Evolutionary conservation across 2,888 invertebrate genomes (phyloP), one percentile per base, ranked within the genome.

Genomic region (Drosophila falleni): DNA sequence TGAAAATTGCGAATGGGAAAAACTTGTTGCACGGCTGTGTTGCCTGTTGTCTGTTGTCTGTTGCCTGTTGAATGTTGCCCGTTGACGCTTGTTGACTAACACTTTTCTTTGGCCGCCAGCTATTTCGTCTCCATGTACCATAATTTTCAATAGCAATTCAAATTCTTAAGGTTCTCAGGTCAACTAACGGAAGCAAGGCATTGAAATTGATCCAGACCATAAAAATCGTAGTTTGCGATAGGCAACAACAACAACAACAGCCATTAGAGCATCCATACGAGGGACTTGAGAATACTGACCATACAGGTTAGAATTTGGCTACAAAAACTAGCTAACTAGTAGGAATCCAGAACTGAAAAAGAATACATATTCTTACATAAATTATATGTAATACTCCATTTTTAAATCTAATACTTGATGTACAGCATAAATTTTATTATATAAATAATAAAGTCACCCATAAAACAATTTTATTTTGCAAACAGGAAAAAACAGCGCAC

Each of bases 141-240:
- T 81, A 79, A 79, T 79, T 81, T 78, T 78, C 78, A 78, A 81
- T 79, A 81, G 75, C 81, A 74, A 81, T 80, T 79, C 76, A 81
- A 78, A 81, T 78, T 81, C 74, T 74, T 70, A 62, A 78, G 78
- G 78, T 81, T 80, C 80, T 80, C 59, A 78, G 74, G 80, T 80
- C 80, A 81, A 60, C 71, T 80, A 80, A 80, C 80, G 81, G 80
- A 71, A 71, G 66, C 74, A 70, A 71, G 78, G 81, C 81, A 78
- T 80, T 74, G 80, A 80, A 80, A 78, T 81, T 81, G 80, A 81
- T 80, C 81, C 65, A 74, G 78, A 62, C 81, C 69, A 81, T 81
- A 71, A 78, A 73, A 81, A 78, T 74, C 62, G 62, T 44, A 66
- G 74, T 16, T 55, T 69, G 64, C 76, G 64, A 74, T 76, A 71